Conservation (phyloP, 2,797 vertebrate species). For the Merluccius polli region DNA sequence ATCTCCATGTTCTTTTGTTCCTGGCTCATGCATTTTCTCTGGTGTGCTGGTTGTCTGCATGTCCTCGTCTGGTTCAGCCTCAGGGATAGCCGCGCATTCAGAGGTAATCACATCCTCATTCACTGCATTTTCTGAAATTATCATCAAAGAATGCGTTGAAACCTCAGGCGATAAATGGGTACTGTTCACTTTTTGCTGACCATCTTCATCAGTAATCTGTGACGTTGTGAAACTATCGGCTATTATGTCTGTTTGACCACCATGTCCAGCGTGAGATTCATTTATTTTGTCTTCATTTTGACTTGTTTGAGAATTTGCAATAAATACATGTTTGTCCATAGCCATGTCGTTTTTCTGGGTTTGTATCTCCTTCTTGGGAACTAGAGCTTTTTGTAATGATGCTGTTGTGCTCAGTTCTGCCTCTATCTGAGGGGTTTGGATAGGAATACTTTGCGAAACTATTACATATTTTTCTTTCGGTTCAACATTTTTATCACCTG, state of each 20-base stretch:
- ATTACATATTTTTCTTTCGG: constrained; percentile 17
- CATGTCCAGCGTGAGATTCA: constrained; percentile 10
- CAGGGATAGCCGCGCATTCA: constrained; percentile 4
- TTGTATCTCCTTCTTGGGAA: background rate
- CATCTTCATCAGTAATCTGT: constrained; percentile 7
- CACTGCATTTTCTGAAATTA: constrained; percentile 14
- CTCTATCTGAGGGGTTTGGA: background rate
- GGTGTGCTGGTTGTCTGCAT: constrained; percentile 3
- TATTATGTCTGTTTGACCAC: constrained; percentile 31
- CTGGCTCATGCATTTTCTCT: background rate
- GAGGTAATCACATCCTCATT: constrained; percentile 15
- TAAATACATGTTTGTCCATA: constrained; percentile 10
- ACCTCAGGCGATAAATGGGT: constrained; percentile 6
- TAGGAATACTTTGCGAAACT: background rate
- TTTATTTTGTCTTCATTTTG: constrained; percentile 17
- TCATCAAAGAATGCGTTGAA: constrained; percentile 18
- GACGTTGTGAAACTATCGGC: constrained; percentile 6
- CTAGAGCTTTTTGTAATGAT: constrained; percentile 17
- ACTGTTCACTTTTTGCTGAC: constrained; percentile 21
- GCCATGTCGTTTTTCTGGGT: background rate
- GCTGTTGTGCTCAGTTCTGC: background rate
- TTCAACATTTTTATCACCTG: constrained; percentile 11
- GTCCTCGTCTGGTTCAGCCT: constrained; percentile 28
- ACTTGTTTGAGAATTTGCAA: constrained; percentile 13
- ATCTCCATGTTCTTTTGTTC: background rate